These are phyloP conservation scores for Formica aserva DNA, from an alignment of 2,888 invertebrate species.

Conservation along the genomic window DNA sequence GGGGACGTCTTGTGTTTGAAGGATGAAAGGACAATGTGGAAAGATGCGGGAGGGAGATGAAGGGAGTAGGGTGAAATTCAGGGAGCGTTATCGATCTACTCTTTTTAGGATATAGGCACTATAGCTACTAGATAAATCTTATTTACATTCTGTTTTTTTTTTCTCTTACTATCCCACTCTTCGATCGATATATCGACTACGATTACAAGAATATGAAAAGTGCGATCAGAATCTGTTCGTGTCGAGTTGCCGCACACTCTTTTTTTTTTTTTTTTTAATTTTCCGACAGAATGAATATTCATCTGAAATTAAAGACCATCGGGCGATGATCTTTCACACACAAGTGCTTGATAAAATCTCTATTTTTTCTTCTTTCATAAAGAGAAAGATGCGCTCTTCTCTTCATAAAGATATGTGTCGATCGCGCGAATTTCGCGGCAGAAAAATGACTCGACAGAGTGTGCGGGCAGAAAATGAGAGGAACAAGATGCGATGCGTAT, in stretches of 20 bases:
- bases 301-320: background rate
- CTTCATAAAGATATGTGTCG: conserved; percentile 24
- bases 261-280: background rate
- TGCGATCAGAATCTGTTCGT: conserved; percentile 42
- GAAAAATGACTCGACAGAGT: conserved; percentile 11
- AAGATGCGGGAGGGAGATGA: background rate
- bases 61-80: conserved; percentile 22
- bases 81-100: conserved; percentile 41
- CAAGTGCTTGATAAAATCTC: background rate
- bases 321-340: background rate
- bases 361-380: background rate
- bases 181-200: conserved; percentile 44
- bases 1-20: background rate
- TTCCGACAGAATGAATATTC: background rate
- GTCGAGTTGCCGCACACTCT: conserved; percentile 44
- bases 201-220: conserved; percentile 49
- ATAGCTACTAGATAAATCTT: conserved; percentile 70
- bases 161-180: conserved; percentile 50
- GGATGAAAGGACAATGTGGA: background rate
- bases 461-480: conserved; percentile 28
- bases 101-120: conserved; percentile 54
- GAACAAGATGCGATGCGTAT: conserved; percentile 31
- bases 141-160: conserved; percentile 55
- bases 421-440: conserved; percentile 26
- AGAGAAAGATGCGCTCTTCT: conserved; percentile 16